Conservation (phyloP, 1,140 invertebrate genomes). For the Dendrolimus punctatus region DNA sequence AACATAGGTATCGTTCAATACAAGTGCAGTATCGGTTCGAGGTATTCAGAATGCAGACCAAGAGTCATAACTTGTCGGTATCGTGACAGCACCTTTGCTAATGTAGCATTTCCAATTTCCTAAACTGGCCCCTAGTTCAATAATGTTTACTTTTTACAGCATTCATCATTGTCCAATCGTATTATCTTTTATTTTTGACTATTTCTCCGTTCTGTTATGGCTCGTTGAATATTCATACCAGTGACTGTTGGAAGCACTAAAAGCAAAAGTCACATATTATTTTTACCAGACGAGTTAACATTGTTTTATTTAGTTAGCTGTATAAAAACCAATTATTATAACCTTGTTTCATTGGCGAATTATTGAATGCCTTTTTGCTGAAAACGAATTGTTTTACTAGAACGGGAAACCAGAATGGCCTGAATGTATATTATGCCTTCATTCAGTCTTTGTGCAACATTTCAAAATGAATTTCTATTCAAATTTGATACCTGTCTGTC, state of each 20-base stretch:
- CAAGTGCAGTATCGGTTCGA: too few species aligned
- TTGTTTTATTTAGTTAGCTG: too few species aligned
- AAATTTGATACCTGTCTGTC: too few species aligned
- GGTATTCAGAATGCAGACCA: too few species aligned
- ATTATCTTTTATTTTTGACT: too few species aligned
- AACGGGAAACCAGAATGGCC: neutral
- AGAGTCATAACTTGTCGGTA: slow-evolving; percentile 51
- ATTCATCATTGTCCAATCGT: slow-evolving; percentile 53
- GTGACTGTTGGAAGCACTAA: neutral
- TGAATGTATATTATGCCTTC: neutral
- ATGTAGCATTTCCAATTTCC: slow-evolving; percentile 61
- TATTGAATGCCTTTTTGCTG: neutral
- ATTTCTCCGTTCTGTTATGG: slow-evolving; percentile 3
- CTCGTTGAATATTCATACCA: slow-evolving; percentile 17
- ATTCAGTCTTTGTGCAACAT: too few species aligned
- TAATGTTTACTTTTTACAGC: slow-evolving; percentile 46
- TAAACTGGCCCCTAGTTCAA: slow-evolving; percentile 21
- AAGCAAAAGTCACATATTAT: too few species aligned
- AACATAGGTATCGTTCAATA: slow-evolving; percentile 8
- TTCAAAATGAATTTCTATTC: too few species aligned
- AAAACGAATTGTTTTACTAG: slow-evolving; percentile 4
- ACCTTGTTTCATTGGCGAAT: too few species aligned
- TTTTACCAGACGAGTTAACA: too few species aligned
- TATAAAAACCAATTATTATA: too few species aligned
- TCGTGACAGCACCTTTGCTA: slow-evolving; percentile 40